These are phyloP conservation scores for Lottia gigantea DNA, from an alignment of 2,888 invertebrate genomes.

Conservation along the genomic window DNA sequence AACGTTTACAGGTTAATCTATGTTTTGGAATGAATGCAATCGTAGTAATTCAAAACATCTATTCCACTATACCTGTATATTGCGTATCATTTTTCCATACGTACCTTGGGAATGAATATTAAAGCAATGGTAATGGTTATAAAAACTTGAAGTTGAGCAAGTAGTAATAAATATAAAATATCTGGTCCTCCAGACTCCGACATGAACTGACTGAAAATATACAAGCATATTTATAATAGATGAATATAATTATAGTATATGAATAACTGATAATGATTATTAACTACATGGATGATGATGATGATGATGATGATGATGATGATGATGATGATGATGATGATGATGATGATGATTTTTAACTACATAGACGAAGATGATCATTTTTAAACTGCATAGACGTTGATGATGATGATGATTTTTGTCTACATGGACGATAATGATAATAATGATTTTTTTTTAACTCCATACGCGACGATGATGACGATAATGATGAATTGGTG, in stretches of 20 bases:
- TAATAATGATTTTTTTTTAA: neutral
- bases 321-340: neutral
- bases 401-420: neutral
- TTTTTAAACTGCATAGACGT: no score
- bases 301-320: neutral
- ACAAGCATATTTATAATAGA: slow-evolving; percentile 1
- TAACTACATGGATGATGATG: neutral
- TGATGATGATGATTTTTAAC: neutral
- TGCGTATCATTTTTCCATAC: neutral
- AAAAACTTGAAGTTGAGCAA: slow-evolving; percentile 55
- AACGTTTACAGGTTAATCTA: no score
- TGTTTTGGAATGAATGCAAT: no score
- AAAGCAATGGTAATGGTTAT: slow-evolving; percentile 56
- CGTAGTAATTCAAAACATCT: no score
- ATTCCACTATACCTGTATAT: no score
- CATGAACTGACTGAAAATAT: slow-evolving; percentile 51
- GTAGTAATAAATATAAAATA: slow-evolving; percentile 50
- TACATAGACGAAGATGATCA: neutral
- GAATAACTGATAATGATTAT: neutral
- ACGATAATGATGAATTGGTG: no score
- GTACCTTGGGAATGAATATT: slow-evolving; percentile 61
- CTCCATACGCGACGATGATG: neutral
- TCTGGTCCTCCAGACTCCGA: slow-evolving; percentile 56
- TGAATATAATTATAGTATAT: no score
- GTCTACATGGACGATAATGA: neutral